phyloP scores from a whole-genome alignment of 92 coral and sea anemone genomes.

The Epizoanthus illoricatus region DNA sequence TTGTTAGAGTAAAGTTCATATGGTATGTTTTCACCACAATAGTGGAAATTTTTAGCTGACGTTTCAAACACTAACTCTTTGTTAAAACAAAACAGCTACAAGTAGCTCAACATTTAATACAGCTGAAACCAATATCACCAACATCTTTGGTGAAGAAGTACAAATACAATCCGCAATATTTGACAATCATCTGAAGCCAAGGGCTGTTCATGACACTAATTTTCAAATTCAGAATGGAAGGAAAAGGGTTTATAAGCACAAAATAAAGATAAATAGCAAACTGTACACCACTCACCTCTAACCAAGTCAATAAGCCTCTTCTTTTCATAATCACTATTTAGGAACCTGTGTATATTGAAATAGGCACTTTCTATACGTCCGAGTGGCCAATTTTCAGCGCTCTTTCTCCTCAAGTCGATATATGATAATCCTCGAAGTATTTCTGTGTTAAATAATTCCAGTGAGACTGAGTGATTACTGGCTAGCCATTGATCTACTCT shows the following conservation, averaged over 20 bases:
- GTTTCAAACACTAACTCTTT: too few relatives aligned
- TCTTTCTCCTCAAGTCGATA: slow-evolving; percentile 14
- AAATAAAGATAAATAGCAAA: neutral
- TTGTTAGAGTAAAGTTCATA: too few relatives aligned
- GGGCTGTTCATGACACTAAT: too few relatives aligned
- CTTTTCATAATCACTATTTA: slow-evolving; percentile 4
- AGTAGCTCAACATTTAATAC: too few relatives aligned
- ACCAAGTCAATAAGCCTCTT: neutral
- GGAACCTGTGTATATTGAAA: slow-evolving; percentile 16
- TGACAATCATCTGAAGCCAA: too few relatives aligned
- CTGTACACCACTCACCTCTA: slow-evolving; percentile 10
- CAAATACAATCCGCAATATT: too few relatives aligned
- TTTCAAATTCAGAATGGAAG: neutral
- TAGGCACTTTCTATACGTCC: slow-evolving; percentile 12
- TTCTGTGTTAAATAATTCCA: slow-evolving; percentile 19
- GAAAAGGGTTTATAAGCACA: neutral
- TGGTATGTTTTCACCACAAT: too few relatives aligned
- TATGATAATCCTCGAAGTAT: slow-evolving; percentile 17
- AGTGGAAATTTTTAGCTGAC: too few relatives aligned
- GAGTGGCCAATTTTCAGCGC: slow-evolving; percentile 21
- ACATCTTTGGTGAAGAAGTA: too few relatives aligned
- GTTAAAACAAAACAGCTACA: too few relatives aligned
- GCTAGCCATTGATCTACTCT: slow-evolving; percentile 20
- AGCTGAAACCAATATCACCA: too few relatives aligned
- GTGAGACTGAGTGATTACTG: neutral